A percentile compares a stretch with the other conserved stretches of the same genome.
phyloP scores from a whole-genome alignment of 1,140 invertebrate species.

The Phenacoccus solenopsis region DNA sequence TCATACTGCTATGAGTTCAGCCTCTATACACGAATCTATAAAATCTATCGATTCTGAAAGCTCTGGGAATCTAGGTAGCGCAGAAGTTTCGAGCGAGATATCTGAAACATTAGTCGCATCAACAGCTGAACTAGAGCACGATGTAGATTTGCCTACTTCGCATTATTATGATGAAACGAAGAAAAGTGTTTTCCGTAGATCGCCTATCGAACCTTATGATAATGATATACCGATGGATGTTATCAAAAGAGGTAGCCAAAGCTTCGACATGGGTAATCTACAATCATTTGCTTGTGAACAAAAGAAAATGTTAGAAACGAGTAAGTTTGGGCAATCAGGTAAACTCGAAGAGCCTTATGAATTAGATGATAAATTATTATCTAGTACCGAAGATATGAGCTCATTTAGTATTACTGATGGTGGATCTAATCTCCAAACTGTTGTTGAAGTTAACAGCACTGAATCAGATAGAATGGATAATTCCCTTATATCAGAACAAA shows the following conservation, averaged over 20 bases:
- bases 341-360: not conserved
- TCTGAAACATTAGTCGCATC: constrained; percentile 82
- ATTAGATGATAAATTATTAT: constrained; percentile 37
- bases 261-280: not conserved
- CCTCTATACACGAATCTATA: constrained; percentile 77
- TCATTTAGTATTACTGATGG: constrained; percentile 34
- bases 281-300: not conserved
- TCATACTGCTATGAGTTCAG: constrained; percentile 63
- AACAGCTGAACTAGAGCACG: constrained; percentile 38
- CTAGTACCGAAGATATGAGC: constrained; percentile 39
- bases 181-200: constrained; percentile 4
- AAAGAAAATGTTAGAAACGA: not conserved
- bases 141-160: constrained; percentile 30
- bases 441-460: constrained; percentile 9
- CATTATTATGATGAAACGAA: constrained; percentile 25
- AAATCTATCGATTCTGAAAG: constrained; percentile 77
- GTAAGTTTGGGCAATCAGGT: not conserved
- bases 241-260: constrained; percentile 28
- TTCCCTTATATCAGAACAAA: constrained; percentile 40
- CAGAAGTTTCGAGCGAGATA: constrained; percentile 70
- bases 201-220: constrained; percentile 41
- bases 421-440: constrained; percentile 4
- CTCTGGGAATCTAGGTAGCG: constrained; percentile 71
- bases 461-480: constrained; percentile 37
- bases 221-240: constrained; percentile 35